phyloP scores from a whole-genome alignment of 2,888 invertebrate species.

The Drosophila maculinotata region DNA sequence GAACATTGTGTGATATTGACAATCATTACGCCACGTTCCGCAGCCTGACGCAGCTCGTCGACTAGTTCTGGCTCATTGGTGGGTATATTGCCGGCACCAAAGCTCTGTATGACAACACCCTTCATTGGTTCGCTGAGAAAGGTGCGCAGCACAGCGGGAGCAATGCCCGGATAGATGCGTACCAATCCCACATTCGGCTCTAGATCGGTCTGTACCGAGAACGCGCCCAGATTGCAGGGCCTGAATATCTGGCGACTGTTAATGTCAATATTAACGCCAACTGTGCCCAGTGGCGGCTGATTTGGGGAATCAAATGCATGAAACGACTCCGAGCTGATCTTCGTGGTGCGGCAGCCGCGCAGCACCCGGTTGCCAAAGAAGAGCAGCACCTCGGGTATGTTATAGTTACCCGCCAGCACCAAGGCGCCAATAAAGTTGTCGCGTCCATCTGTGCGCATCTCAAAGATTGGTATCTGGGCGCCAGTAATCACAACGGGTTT shows the following conservation, averaged over 20 bases:
- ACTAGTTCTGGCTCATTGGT: constrained; percentile 91
- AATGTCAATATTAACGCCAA: constrained; percentile 91
- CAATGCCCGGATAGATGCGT: constrained; percentile 96
- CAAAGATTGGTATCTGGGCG: constrained; percentile 97
- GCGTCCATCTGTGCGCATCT: constrained; percentile 95
- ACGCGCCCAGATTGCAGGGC: constrained; percentile 87
- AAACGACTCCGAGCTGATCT: constrained; percentile 78
- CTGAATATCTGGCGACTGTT: constrained; percentile 86
- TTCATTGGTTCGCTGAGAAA: constrained; percentile 90
- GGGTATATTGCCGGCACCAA: constrained; percentile 97
- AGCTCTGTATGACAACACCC: constrained; percentile 95
- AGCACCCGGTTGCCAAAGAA: constrained; percentile 94
- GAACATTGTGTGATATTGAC: constrained; percentile 97
- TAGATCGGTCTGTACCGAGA: constrained; percentile 89
- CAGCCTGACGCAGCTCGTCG: constrained; percentile 89
- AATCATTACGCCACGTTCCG: constrained; percentile 91
- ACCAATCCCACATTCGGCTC: constrained; percentile 94
- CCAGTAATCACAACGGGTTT: constrained; percentile 97
- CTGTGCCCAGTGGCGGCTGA: constrained; percentile 90
- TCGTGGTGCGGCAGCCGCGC: constrained; percentile 90
- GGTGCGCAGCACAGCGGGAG: constrained; percentile 89
- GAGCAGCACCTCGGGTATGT: constrained; percentile 97
- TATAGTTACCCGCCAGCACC: constrained; percentile 93
- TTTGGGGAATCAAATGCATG: constrained; percentile 89
- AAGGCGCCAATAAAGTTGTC: constrained; percentile 96